Base-by-base conservation (phyloP, 2,888 invertebrate species). In the Drosophila ezoana region DNA sequence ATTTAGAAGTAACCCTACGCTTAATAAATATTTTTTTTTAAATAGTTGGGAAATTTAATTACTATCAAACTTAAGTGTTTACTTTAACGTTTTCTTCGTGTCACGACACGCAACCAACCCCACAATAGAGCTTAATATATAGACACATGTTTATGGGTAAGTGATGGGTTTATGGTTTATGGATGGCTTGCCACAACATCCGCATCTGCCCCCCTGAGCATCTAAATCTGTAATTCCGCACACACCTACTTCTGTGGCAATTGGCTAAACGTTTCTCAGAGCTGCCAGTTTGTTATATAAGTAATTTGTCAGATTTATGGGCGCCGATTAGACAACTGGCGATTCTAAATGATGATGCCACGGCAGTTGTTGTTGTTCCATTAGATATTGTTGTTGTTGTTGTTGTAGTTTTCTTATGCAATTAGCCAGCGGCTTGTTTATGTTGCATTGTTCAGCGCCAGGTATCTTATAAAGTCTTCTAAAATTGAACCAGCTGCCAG, bases 281-380 rank as follows among this genome's bases (percentile, higher is more conserved):
- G 61, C 23, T 62, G 44, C 10, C 52, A 40, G 62, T 23, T 23
- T 32, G 45, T 83, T 84, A 84, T 87, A 81, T 84, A 63, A 63
- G 51, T 52, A 83, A 83, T 83, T 83, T 83, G 84, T 87, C 83
- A 77, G 83, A 83, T 83, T 79, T 87, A 87, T 81, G 79, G 61
- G 8, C 60, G 62, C 45, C 75, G 87, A 83, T 83, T 83, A 68
- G 70, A 60, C 74, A 76, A 79, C 69, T 68, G 72, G 63, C 78
- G 76, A 81, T 84, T 84, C 81, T 81, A 72, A 74, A 49, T 70
- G 79, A 79, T 79, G 71, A 73, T 62, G 49, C 48, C 41, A n/a
- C 64, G 44, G 51, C 47, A 67, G 56, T 57, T 60, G 54, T 43
- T 49, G 32, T 28, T 40, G 43, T 16, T 8, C 28, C 8, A 28